Percentiles rank a stretch among this genome's conserved stretches.
These are phyloP conservation scores for Thalassarche chlororhynchos DNA, from an alignment of 2,113 vertebrate genomes.

Conservation along the genomic window DNA sequence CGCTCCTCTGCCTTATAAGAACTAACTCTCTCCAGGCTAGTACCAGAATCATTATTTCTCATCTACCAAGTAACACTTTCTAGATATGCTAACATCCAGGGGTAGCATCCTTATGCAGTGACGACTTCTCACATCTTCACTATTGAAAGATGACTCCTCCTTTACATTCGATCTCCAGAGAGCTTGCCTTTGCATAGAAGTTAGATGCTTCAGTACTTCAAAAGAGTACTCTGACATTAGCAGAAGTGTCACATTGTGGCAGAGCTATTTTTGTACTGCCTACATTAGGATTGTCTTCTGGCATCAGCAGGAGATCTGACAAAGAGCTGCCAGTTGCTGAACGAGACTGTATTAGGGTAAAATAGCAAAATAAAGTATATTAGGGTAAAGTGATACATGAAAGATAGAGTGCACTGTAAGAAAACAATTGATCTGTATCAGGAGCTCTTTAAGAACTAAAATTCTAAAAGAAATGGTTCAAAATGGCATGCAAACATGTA, in stretches of 20 bases:
- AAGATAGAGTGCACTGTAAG: not conserved
- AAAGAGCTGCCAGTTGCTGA: not conserved
- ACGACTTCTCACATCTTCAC: not conserved
- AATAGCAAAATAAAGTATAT: not conserved
- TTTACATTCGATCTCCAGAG: not conserved
- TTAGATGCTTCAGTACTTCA: slow-evolving; percentile 12
- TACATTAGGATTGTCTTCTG: not conserved
- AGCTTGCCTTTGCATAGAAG: not conserved
- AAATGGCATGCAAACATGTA: not conserved
- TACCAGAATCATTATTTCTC: not conserved
- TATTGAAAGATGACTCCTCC: not conserved
- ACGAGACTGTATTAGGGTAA: not conserved
- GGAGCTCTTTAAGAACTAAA: not conserved
- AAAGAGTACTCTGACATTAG: not conserved
- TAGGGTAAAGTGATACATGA: not conserved
- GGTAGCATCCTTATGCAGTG: not conserved
- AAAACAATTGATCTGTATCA: not conserved
- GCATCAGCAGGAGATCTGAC: not conserved
- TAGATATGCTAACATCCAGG: not conserved
- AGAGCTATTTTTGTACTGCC: slow-evolving; percentile 21
- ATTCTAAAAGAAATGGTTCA: not conserved
- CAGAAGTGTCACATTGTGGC: not conserved
- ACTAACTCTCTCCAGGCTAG: not conserved
- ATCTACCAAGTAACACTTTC: not conserved
- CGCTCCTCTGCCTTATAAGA: not conserved